Percentiles rank a stretch among this genome's conserved stretches.
These are phyloP conservation scores for Panopea generosa DNA, from an alignment of 2,888 invertebrate genomes.

Conservation along the genomic window DNA sequence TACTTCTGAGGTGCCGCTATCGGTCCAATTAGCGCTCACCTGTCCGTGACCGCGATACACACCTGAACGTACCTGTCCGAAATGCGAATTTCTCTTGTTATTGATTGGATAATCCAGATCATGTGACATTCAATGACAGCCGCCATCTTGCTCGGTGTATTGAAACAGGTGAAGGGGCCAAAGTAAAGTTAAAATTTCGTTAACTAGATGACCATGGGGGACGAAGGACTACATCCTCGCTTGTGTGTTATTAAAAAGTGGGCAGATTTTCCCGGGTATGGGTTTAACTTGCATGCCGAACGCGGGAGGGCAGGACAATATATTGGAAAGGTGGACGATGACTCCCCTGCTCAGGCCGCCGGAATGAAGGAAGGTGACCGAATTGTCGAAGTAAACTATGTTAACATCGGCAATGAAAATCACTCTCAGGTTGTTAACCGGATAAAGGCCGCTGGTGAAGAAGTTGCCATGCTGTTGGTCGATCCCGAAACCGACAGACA, in stretches of 20 bases:
- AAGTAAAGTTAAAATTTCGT: conserved; percentile 3
- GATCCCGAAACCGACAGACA: conserved; percentile 91
- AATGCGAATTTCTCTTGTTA: conserved; percentile 1
- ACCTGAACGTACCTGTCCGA: conserved; percentile 56
- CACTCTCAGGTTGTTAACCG: conserved; percentile 96
- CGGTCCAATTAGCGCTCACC: conserved; percentile 8
- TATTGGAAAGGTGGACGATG: conserved; percentile 96
- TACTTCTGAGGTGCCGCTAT: neutral
- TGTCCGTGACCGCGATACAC: conserved; percentile 13
- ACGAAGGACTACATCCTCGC: conserved; percentile 86
- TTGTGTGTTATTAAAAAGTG: conserved; percentile 94
- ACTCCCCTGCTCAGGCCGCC: conserved; percentile 87
- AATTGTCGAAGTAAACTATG: conserved; percentile 92
- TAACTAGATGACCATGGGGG: conserved; percentile 41
- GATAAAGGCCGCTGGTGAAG: conserved; percentile 93
- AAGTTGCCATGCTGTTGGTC: conserved; percentile 94
- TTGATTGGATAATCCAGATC: conserved; percentile 53
- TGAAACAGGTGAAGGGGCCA: conserved; percentile 40
- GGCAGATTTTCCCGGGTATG: conserved; percentile 97
- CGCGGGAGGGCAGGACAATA: conserved; percentile 97
- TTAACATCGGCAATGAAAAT: conserved; percentile 95
- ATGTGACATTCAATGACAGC: conserved; percentile 60
- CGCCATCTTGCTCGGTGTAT: conserved; percentile 61
- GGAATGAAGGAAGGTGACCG: conserved; percentile 93
- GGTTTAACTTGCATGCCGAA: conserved; percentile 99